phyloP scores from a whole-genome alignment of 1,140 invertebrate genomes.

The Hermatobates lingyangjiaoensis region DNA sequence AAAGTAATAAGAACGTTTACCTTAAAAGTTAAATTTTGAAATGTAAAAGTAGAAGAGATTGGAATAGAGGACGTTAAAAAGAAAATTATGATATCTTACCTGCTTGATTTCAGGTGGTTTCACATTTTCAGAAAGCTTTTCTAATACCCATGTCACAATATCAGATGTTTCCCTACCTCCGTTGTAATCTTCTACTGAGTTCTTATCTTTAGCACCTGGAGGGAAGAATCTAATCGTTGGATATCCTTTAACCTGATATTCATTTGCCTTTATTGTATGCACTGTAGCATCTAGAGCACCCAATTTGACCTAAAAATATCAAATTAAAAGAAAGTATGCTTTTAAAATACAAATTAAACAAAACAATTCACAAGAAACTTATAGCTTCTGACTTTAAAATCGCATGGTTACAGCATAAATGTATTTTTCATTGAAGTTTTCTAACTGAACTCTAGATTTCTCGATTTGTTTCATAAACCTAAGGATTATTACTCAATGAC shows the following conservation, averaged over 20 bases:
- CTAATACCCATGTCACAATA: constrained; percentile 78
- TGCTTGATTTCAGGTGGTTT: constrained; percentile 76
- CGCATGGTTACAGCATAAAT: too few species aligned
- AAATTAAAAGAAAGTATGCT: not conserved
- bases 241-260: constrained; percentile 75
- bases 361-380: too few species aligned
- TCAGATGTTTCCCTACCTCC: constrained; percentile 81
- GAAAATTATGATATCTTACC: constrained; percentile 28
- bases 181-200: constrained; percentile 55
- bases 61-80: too few species aligned
- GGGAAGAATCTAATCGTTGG: constrained; percentile 95
- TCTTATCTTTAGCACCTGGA: constrained; percentile 41
- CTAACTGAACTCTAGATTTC: too few species aligned
- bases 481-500: too few species aligned
- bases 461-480: too few species aligned
- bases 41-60: too few species aligned
- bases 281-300: constrained; percentile 94
- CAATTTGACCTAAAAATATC: constrained; percentile 69
- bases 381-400: too few species aligned
- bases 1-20: too few species aligned
- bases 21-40: too few species aligned
- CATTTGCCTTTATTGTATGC: constrained; percentile 53
- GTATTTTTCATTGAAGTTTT: too few species aligned
- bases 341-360: not conserved
- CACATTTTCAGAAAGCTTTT: constrained; percentile 69